Percentiles rank a stretch among this genome's conserved stretches.
Evolutionary conservation across 2,113 vertebrate species (phyloP).

Genomic region (Erythrocercus mccallii): DNA sequence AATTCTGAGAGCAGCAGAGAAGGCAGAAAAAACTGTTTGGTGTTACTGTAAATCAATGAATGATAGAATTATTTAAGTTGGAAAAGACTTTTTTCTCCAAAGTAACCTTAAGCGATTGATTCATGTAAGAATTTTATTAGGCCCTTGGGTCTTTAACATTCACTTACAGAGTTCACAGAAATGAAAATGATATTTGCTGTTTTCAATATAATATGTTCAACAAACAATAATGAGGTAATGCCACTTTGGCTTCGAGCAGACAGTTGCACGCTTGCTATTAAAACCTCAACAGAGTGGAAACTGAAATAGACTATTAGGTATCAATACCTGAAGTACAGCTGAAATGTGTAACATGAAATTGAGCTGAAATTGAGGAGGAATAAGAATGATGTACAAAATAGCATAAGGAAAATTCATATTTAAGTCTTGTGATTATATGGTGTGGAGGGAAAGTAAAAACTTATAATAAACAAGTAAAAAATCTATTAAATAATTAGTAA

Average conservation of each 20-base stretch:
- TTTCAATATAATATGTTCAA: background rate
- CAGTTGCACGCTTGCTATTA: background rate
- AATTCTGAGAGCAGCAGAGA: background rate
- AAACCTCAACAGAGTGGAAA: background rate
- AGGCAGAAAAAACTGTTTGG: background rate
- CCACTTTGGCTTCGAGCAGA: background rate
- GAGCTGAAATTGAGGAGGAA: background rate
- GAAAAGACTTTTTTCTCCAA: background rate
- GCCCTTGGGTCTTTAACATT: background rate
- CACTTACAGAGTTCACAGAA: background rate
- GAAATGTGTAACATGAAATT: background rate
- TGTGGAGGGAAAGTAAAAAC: background rate
- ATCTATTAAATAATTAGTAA: background rate
- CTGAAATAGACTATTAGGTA: background rate
- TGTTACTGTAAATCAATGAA: background rate
- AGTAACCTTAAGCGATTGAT: background rate
- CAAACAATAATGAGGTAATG: background rate
- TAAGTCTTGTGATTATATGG: background rate
- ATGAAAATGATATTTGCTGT: background rate
- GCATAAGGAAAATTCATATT: background rate
- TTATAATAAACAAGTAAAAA: background rate
- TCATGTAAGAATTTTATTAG: background rate
- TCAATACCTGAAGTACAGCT: background rate
- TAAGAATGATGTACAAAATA: background rate
- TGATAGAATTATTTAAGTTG: background rate